Conservation (phyloP, 2,113 vertebrate genomes). For the Malurus alboscapulatus region DNA sequence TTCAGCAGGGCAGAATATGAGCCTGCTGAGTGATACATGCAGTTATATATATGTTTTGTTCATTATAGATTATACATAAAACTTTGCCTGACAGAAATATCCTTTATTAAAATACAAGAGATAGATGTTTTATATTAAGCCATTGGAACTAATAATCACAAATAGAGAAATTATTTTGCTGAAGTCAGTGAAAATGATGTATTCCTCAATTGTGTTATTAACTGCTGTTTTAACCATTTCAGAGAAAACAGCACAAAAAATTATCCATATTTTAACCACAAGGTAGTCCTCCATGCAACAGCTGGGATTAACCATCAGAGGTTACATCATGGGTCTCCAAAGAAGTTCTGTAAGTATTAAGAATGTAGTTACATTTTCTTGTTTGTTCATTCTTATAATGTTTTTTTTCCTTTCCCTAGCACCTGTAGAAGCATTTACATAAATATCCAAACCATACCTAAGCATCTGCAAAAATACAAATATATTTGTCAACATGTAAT, state of each 20-base stretch:
- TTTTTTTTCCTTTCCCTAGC: neutral
- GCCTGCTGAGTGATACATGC: neutral
- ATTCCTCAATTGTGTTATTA: neutral
- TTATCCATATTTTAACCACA: neutral
- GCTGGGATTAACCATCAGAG: neutral
- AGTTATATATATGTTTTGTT: neutral
- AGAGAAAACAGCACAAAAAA: neutral
- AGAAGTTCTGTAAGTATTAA: neutral
- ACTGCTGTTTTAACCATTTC: neutral
- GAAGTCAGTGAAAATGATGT: neutral
- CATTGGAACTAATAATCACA: neutral
- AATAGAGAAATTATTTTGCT: neutral
- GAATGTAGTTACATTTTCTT: slow-evolving; percentile 9
- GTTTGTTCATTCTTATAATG: neutral
- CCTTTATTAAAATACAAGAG: neutral
- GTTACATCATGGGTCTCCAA: neutral
- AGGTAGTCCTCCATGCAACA: fast-evolving
- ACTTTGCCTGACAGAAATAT: neutral
- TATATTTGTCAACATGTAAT: neutral
- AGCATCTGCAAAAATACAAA: slow-evolving; percentile 1
- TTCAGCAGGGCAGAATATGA: neutral
- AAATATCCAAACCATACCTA: neutral
- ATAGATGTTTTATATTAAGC: neutral
- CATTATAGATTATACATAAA: neutral
- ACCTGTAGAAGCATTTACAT: neutral